Percentiles rank a stretch among this genome's conserved stretches.
Conservation (phyloP, 2,113 vertebrate species). For the Daubentonia madagascariensis region DNA sequence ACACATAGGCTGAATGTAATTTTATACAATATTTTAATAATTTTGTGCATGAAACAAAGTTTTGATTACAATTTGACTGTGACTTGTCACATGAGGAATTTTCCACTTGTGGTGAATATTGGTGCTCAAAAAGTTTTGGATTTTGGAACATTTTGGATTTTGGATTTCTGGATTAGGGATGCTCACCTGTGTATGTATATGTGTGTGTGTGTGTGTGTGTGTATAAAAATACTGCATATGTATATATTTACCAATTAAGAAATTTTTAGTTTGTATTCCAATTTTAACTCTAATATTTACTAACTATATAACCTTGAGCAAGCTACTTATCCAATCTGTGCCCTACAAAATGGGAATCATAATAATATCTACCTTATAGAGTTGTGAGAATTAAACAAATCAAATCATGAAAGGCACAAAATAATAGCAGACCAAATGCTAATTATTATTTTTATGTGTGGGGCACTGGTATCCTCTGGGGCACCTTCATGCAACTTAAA, state of each 20-base stretch:
- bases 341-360: neutral
- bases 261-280: neutral
- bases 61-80: neutral
- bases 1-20: neutral
- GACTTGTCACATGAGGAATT: neutral
- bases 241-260: neutral
- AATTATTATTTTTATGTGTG: neutral
- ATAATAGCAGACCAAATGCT: neutral
- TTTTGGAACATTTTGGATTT: neutral
- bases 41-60: neutral
- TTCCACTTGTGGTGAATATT: neutral
- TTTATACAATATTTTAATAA: neutral
- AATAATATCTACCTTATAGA: neutral
- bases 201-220: neutral
- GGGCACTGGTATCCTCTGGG: neutral
- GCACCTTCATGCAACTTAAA: neutral
- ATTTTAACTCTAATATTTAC: neutral
- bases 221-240: neutral
- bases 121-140: neutral
- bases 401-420: neutral
- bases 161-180: neutral
- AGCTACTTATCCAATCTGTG: neutral
- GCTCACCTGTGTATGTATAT: neutral
- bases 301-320: neutral
- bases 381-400: neutral